A percentile compares a stretch with the other conserved stretches of the same genome.
Evolutionary conservation across 1,140 invertebrate species (phyloP).

Genomic region (Pissodes strobi): DNA sequence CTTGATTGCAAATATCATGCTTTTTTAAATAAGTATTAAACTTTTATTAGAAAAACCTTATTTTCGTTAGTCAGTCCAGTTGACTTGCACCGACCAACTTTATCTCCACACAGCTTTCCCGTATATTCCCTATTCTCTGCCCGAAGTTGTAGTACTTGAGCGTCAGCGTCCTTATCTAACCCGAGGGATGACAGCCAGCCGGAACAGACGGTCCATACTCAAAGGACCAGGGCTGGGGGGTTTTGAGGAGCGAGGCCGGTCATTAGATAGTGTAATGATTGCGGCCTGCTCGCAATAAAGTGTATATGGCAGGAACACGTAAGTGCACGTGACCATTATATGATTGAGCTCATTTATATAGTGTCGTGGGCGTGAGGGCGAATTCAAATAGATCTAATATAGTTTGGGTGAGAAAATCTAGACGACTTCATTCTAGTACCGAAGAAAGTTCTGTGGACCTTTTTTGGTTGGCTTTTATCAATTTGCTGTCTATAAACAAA

Average conservation of each 20-base stretch:
- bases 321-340: not conserved
- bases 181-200: constrained; percentile 33
- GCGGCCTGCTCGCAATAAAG: constrained; percentile 5
- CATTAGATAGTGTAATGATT: constrained; percentile 17
- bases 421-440: too few relatives aligned
- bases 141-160: constrained; percentile 37
- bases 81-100: constrained; percentile 7
- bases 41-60: too few relatives aligned
- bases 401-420: too few relatives aligned
- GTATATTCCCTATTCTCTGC: constrained; percentile 36
- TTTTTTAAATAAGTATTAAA: too few relatives aligned
- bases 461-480: too few relatives aligned
- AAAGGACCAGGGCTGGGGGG: constrained; percentile 15
- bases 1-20: too few relatives aligned
- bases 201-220: constrained; percentile 26
- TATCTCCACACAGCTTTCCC: constrained; percentile 32
- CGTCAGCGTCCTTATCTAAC: constrained; percentile 38
- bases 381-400: too few relatives aligned
- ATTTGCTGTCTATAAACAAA: too few relatives aligned
- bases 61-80: too few relatives aligned
- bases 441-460: too few relatives aligned
- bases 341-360: not conserved
- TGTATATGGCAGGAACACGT: constrained; percentile 2
- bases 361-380: not conserved
- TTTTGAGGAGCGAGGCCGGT: not conserved